Percentiles rank a stretch among this genome's conserved stretches.
Conservation (phyloP, 2,113 vertebrate species). For the Psammodynastes pulverulentus region DNA sequence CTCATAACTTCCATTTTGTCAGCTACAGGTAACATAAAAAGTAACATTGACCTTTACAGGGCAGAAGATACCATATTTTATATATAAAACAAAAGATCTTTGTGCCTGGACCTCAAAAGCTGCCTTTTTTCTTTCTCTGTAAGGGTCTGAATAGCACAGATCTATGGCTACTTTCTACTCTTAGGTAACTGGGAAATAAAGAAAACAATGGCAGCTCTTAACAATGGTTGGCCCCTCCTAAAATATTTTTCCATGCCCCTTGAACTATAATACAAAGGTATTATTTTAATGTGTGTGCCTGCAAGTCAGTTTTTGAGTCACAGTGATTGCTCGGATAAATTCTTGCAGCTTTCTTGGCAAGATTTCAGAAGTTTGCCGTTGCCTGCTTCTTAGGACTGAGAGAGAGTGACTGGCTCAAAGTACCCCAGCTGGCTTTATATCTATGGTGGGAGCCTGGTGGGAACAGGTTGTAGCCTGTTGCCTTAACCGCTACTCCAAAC, state of each 20-base stretch:
- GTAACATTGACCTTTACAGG: neutral
- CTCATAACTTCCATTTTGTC: neutral
- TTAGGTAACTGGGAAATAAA: neutral
- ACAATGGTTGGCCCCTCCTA: neutral
- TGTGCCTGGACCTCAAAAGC: neutral
- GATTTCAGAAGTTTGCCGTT: neutral
- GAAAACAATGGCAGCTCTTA: neutral
- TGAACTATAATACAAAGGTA: neutral
- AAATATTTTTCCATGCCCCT: neutral
- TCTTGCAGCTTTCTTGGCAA: neutral
- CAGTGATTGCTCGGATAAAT: neutral
- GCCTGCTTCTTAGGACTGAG: neutral
- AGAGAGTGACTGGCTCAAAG: neutral
- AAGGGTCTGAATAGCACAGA: neutral
- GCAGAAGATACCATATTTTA: constrained; percentile 1
- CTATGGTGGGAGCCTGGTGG: neutral
- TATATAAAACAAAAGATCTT: neutral
- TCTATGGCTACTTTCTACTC: neutral
- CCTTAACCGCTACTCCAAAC: neutral
- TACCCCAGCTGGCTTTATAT: neutral
- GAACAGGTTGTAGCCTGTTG: neutral
- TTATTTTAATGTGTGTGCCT: neutral
- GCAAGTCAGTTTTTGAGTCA: neutral
- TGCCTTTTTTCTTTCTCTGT: neutral
- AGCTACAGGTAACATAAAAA: neutral